Base-by-base conservation (phyloP, 2,113 vertebrate species). In the Myiopsitta monachus region DNA sequence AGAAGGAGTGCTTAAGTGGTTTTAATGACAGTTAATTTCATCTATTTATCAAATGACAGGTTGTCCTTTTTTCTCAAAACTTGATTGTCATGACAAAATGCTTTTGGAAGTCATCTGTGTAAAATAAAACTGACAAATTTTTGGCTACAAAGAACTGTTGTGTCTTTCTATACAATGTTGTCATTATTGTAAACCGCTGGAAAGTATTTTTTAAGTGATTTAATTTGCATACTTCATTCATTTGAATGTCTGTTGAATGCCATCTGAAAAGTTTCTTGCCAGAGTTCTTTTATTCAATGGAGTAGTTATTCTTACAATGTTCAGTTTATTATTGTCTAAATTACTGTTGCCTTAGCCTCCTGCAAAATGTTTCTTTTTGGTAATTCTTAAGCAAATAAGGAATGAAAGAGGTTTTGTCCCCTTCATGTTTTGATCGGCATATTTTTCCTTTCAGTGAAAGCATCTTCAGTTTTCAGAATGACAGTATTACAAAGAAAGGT, bases 101-200 rank as follows among this genome's bases (percentile, higher is more conserved):
- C 90, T 89, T 95, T 94, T 94, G 84, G 55, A 93, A 94, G 63
- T 83, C 41, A 36, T 92, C 51, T 89, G 87, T 94, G 86, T 95
- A 80, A 91, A 96, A 95, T 90, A 95, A 97, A 96, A 70, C 76
- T 90, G 83, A 82, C 70, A 85, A 73, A 87, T 94, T 91, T 95
- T 77, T 69, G 67, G 69, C 64, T 95, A 96, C 70, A 92, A 87
- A 92, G 94, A 76, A 54, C 68, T 87, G 79, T 85, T 94, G 81
- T 95, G 14, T 84, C 49, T 93, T 75, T 73, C 74, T 93, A 4
- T 57, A 74, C 59, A 87, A 77, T 43, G 67, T 96, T 92, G 90
- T 96, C 66, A 63, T 93, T 87, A 44, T 89, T 83, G 83, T 73
- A 93, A 94, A 95, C 62, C 5, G 1, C 70, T 95, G 76, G 69